Evolutionary conservation across 1,140 invertebrate species (phyloP), one percentile per base, ranked within the genome.

Genomic region (Bombus ignitus): DNA sequence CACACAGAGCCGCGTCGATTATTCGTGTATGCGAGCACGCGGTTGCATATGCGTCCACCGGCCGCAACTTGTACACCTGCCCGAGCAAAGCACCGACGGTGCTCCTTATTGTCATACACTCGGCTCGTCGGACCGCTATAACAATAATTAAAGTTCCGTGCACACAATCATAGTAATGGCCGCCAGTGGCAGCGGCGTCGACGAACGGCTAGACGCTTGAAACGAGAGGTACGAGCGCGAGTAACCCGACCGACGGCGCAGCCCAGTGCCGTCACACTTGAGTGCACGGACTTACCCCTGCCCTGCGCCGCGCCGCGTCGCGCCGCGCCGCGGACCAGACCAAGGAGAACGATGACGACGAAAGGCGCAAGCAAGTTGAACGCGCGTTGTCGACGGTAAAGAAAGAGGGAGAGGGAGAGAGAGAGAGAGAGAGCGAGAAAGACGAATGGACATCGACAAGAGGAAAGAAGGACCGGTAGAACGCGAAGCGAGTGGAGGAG

Each of bases 101-200:
- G 75, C 83, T 73, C 80, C 59, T 90, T 79, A 87, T 84, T 71
- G 88, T 90, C 81, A 53, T 87, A 84, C 73, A 75, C 68, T 62
- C 22, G 35, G 62, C 70, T 62, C 76, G 57, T 73, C 13, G 86
- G n/a, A 39, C 65, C 70, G 71, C 70, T 90, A 88, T 91, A 88
- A 92, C 91, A 92, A 92, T 92, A 92, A 93, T 92, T 92, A 93
- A 90, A 92, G 85, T 90, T 87, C 89, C 83, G 89, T 86, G 92
- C 89, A 91, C 89, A 93, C 91, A 94, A 93, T 94, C 93, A 93
- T 92, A 93, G 92, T 93, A 94, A 94, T 94, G 92, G 93, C 90
- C 89, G 91, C 89, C 85, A 70, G 65, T 44, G 79, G 84, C 37
- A 53, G 37, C 35, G 53, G 87, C 83, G 87, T 84, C 85, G 85